These are phyloP conservation scores for Halichoeres trimaculatus DNA, from an alignment of 2,113 vertebrate species.

Conservation along the genomic window DNA sequence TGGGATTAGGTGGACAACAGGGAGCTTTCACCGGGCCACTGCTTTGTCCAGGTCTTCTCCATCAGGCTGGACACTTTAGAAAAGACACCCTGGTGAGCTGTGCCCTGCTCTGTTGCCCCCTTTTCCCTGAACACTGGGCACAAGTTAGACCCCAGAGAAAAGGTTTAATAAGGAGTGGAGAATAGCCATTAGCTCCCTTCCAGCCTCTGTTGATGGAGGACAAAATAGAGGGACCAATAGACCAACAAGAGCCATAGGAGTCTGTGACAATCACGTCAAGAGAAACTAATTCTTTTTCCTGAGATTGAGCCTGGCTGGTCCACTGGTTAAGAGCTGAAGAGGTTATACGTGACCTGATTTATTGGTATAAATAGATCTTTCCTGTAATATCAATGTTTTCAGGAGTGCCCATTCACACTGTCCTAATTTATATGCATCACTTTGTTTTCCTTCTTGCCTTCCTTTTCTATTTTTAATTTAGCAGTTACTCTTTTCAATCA, in stretches of 20 bases:
- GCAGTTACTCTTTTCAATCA: too few species aligned
- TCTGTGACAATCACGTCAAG: constrained; percentile 64
- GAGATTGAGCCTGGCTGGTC: neutral
- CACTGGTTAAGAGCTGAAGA: too few species aligned
- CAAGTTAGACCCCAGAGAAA: constrained; percentile 69
- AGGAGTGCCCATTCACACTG: constrained; percentile 14
- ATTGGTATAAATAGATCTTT: constrained; percentile 35
- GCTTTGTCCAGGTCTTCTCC: constrained; percentile 77
- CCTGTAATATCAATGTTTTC: neutral
- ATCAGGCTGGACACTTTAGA: constrained; percentile 69
- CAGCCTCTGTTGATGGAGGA: constrained; percentile 69
- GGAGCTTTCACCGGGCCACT: constrained; percentile 71
- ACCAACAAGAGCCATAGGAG: constrained; percentile 59
- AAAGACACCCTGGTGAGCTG: constrained; percentile 74
- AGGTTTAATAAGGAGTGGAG: constrained; percentile 76
- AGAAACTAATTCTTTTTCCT: constrained; percentile 63
- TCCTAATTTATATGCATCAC: constrained; percentile 36
- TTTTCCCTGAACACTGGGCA: constrained; percentile 72
- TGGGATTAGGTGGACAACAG: constrained; percentile 81
- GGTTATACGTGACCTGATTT: neutral
- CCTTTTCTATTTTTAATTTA: too few species aligned
- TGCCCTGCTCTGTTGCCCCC: constrained; percentile 67
- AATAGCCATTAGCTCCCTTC: constrained; percentile 77
- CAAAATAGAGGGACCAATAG: constrained; percentile 66
- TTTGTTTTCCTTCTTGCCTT: too few species aligned